These are phyloP conservation scores for Chelidonichthys spinosus DNA, from an alignment of 2,797 vertebrate species.

Conservation along the genomic window DNA sequence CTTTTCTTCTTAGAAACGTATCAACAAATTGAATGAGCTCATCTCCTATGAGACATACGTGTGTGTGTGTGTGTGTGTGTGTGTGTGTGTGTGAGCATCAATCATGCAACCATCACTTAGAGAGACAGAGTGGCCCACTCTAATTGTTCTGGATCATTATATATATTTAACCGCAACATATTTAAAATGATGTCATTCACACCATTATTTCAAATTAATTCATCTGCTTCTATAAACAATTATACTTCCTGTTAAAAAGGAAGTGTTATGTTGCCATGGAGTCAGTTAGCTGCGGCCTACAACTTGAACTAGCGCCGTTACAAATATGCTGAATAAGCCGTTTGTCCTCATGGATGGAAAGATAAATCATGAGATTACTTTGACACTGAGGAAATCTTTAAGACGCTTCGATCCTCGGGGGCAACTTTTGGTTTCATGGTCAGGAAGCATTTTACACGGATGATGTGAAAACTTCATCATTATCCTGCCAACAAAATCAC, in stretches of 20 bases:
- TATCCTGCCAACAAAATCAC: too few relatives aligned
- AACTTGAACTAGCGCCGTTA: neutral
- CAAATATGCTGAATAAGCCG: neutral
- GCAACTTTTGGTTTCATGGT: neutral
- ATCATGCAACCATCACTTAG: constrained; percentile 7
- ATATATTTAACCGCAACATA: neutral
- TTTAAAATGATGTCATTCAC: neutral
- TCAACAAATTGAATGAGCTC: constrained; percentile 36
- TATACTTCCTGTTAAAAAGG: neutral
- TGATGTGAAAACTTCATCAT: too few relatives aligned
- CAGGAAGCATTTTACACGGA: too few relatives aligned
- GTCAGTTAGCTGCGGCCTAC: neutral
- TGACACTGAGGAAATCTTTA: neutral
- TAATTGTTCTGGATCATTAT: neutral
- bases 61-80: neutral
- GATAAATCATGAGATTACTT: neutral
- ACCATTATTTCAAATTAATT: neutral
- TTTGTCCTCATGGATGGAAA: neutral
- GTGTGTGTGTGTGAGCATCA: neutral
- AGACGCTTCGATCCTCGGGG: neutral
- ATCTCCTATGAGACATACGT: constrained; percentile 22
- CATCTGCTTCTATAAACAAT: neutral
- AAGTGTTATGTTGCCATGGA: neutral
- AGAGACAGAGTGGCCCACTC: neutral
- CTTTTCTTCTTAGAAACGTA: constrained; percentile 25